These are phyloP conservation scores for Lamproptera curius DNA, from an alignment of 2,888 invertebrate genomes.

Conservation along the genomic window DNA sequence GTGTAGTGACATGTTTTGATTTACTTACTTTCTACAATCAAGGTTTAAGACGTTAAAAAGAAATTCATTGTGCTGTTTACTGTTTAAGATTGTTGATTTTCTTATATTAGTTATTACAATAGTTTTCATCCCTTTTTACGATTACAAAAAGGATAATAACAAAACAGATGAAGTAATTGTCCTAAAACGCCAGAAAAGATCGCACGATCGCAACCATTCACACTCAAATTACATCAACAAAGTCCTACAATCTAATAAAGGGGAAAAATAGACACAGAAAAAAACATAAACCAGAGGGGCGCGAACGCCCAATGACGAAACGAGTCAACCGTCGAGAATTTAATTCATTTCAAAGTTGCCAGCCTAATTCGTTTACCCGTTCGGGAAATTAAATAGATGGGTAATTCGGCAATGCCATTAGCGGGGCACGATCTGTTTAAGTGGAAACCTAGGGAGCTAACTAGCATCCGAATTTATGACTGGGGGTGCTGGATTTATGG, in stretches of 20 bases:
- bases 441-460: constrained; percentile 51
- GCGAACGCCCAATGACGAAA: constrained; percentile 33
- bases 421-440: constrained; percentile 45
- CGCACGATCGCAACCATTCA: constrained; percentile 19
- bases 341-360: constrained; percentile 72
- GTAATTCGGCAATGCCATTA: constrained; percentile 74
- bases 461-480: constrained; percentile 61
- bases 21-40: too few relatives aligned
- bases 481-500: constrained; percentile 45
- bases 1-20: too few relatives aligned
- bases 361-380: constrained; percentile 74
- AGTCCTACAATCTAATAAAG: constrained; percentile 37
- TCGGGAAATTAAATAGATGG: constrained; percentile 76
- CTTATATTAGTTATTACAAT: too few relatives aligned
- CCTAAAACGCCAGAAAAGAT: constrained; percentile 6
- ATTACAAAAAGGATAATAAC: not conserved
- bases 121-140: not conserved
- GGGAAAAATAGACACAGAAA: constrained; percentile 29
- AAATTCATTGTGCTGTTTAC: too few relatives aligned
- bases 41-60: too few relatives aligned
- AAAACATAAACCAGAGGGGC: constrained; percentile 19
- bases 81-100: too few relatives aligned
- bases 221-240: constrained; percentile 29
- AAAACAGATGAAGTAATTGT: not conserved
- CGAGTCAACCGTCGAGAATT: constrained; percentile 68